phyloP scores from a whole-genome alignment of 2,113 vertebrate genomes.

The Nannospalax galili region DNA sequence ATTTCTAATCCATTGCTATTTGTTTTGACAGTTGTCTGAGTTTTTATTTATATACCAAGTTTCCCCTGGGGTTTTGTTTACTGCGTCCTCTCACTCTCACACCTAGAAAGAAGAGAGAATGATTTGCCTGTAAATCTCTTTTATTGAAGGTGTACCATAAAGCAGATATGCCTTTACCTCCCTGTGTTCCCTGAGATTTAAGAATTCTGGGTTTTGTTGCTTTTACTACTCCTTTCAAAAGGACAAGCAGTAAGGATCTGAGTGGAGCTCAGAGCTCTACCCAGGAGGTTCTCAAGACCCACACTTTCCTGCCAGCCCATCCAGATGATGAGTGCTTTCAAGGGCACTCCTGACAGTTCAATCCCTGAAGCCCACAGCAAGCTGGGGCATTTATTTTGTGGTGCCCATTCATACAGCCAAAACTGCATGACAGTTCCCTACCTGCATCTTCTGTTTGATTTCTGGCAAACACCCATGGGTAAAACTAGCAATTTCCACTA shows the following conservation, averaged over 20 bases:
- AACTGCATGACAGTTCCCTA: slow-evolving; percentile 20
- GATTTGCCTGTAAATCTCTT: slow-evolving; percentile 71
- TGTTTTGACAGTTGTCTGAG: slow-evolving; percentile 71
- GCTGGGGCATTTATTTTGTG: not conserved
- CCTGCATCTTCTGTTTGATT: slow-evolving; percentile 31
- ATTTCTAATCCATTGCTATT: slow-evolving; percentile 68
- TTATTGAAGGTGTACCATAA: slow-evolving; percentile 63
- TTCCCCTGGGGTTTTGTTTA: slow-evolving; percentile 71
- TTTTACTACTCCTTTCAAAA: slow-evolving; percentile 61
- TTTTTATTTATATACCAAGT: slow-evolving; percentile 66
- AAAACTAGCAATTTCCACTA: not conserved
- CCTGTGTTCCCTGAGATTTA: slow-evolving; percentile 53
- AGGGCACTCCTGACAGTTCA: not conserved
- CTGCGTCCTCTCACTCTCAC: slow-evolving; percentile 64
- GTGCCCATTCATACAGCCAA: not conserved
- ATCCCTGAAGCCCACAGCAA: not conserved
- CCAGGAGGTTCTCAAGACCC: not conserved
- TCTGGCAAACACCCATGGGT: not conserved
- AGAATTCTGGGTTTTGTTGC: slow-evolving; percentile 49
- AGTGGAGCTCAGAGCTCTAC: not conserved
- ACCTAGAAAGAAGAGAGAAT: slow-evolving; percentile 70
- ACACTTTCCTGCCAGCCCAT: not conserved
- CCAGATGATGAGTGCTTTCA: not conserved
- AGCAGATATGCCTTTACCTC: slow-evolving; percentile 59
- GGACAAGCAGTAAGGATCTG: not conserved